Conservation (phyloP, 1,140 invertebrate genomes). For the Metopolophium dirhodum region DNA sequence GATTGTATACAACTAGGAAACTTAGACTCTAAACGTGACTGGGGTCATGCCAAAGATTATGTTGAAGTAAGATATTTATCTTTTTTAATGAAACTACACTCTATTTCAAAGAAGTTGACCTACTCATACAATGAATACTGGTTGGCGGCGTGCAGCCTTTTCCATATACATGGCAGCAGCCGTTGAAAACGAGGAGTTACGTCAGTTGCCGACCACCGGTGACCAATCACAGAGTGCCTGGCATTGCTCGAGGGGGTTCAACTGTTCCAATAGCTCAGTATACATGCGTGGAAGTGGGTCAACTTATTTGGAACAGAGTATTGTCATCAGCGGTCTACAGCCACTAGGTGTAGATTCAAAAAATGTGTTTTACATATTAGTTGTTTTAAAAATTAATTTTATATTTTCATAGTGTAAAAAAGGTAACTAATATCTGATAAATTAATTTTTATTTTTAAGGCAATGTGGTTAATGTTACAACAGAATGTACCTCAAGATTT, state of each 20-base stretch:
- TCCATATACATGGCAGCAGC: too few species aligned
- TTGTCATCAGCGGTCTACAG: too few species aligned
- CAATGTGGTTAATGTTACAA: conserved; percentile 99
- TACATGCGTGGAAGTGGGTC: too few species aligned
- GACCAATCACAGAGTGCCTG: too few species aligned
- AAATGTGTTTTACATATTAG: neutral
- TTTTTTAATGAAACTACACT: neutral
- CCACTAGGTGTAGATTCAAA: neutral
- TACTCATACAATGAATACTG: too few species aligned
- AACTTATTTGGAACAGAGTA: too few species aligned
- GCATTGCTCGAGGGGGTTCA: too few species aligned
- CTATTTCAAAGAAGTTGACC: too few species aligned
- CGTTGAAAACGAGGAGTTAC: too few species aligned
- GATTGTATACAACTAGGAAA: conserved; percentile 92
- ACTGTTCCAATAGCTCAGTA: too few species aligned
- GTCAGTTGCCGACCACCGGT: too few species aligned
- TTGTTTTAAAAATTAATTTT: neutral
- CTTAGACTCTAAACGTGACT: conserved; percentile 94
- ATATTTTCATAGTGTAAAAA: neutral
- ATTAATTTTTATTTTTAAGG: conserved; percentile 67
- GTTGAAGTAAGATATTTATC: conserved; percentile 77
- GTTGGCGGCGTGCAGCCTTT: too few species aligned
- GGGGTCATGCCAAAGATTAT: conserved; percentile 99
- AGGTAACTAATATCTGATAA: conserved; percentile 19
- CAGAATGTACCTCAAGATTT: conserved; percentile 91